Evolutionary conservation across 2,113 vertebrate species (phyloP).

Genomic region (Myotis davidii): DNA sequence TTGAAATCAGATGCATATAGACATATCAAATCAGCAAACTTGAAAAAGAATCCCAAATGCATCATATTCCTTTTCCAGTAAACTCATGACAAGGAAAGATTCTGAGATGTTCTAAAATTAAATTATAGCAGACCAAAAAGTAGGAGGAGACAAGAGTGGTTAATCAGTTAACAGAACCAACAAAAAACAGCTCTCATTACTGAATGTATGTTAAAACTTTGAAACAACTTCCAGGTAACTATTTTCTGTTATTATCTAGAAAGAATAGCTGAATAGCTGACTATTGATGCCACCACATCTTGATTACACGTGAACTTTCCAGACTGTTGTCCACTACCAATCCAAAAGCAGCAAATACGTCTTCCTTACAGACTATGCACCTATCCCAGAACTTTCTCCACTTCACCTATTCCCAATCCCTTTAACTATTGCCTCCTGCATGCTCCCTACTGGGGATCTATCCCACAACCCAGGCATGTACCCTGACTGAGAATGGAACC

Average conservation of each 20-base stretch:
- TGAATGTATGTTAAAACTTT: not conserved
- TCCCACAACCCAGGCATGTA: no score
- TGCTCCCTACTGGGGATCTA: no score
- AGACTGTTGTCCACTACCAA: not conserved
- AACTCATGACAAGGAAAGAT: not conserved
- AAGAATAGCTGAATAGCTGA: not conserved
- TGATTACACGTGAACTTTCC: not conserved
- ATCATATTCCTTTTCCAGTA: slow-evolving; percentile 26
- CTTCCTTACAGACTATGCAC: not conserved
- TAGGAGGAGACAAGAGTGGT: not conserved
- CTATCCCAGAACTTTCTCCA: not conserved
- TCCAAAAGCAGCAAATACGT: not conserved
- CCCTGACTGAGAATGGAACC: no score
- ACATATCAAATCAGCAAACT: not conserved
- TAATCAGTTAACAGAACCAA: not conserved
- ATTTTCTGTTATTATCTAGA: not conserved
- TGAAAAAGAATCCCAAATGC: not conserved
- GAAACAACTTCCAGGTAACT: not conserved
- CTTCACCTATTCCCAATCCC: no score
- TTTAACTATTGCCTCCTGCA: not conserved
- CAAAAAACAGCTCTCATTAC: not conserved
- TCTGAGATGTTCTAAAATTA: not conserved
- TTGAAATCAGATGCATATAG: slow-evolving; percentile 30
- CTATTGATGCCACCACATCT: not conserved
- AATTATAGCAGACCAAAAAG: not conserved